phyloP scores from a whole-genome alignment of 2,797 vertebrate species.

The Ataeniobius toweri region DNA sequence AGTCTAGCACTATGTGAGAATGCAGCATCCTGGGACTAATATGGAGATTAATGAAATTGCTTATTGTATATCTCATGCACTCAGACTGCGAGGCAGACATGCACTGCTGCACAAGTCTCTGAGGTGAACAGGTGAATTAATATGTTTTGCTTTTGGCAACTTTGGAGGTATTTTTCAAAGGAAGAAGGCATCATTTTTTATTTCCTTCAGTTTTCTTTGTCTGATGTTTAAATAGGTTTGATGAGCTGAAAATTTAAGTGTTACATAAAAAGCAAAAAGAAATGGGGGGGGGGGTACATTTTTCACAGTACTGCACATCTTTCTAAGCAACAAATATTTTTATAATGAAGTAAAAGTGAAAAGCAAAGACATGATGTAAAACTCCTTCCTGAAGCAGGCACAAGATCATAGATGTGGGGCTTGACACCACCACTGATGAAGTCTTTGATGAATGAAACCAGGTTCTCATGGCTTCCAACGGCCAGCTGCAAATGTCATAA shows the following conservation, averaged over 20 bases:
- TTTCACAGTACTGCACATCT: background rate
- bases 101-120: conserved; percentile 2
- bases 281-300: background rate
- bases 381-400: background rate
- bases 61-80: background rate
- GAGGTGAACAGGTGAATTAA: conserved; percentile 11
- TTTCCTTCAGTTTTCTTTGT: background rate
- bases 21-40: conserved; percentile 10
- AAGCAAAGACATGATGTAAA: background rate
- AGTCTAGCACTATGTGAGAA: conserved; percentile 4
- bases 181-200: background rate
- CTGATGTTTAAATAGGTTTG: background rate
- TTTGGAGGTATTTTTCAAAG: background rate
- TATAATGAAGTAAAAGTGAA: background rate
- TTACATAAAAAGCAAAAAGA: background rate
- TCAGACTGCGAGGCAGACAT: conserved; percentile 6
- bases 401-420: conserved; percentile 21
- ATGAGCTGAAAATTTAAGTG: background rate
- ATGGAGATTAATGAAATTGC: conserved; percentile 14
- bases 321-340: background rate
- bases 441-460: conserved; percentile 38
- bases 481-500: conserved; percentile 42
- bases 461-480: conserved; percentile 5
- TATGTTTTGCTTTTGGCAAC: conserved; percentile 10
- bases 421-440: conserved; percentile 15